Evolutionary conservation across 2,797 vertebrate genomes (phyloP).

Genomic region (Loris lydekkerianus): DNA sequence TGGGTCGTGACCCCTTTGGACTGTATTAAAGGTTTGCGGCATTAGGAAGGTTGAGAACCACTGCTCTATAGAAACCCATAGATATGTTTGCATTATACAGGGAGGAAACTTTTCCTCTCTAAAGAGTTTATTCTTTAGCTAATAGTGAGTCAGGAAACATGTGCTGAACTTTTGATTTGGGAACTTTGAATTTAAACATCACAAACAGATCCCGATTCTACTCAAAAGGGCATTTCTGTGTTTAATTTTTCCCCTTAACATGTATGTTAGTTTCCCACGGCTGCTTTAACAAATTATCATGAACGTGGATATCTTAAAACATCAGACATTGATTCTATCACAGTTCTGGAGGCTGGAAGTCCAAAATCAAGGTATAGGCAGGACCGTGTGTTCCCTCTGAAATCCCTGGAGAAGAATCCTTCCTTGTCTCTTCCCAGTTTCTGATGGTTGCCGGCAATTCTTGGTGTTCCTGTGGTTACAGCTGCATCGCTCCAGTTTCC

Average conservation of each 20-base stretch:
- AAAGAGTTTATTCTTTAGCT: constrained; percentile 41
- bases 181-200: constrained; percentile 60
- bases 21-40: no score
- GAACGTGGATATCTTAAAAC: background rate
- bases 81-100: background rate
- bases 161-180: constrained; percentile 8
- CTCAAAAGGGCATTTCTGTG: background rate
- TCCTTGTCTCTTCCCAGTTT: background rate
- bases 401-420: background rate
- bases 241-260: background rate
- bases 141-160: constrained; percentile 33
- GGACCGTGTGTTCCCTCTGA: background rate
- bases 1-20: no score
- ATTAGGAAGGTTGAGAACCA: no score
- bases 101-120: constrained; percentile 9
- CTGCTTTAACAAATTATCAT: background rate
- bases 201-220: background rate
- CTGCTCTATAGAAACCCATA: background rate
- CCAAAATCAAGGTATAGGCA: background rate
- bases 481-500: background rate
- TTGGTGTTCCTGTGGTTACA: background rate
- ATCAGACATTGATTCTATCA: background rate
- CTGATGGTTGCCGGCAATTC: background rate
- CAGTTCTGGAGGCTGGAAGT: background rate
- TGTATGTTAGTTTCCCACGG: background rate